phyloP scores from a whole-genome alignment of 1,140 invertebrate genomes.

The Zaprionus ornatus region DNA sequence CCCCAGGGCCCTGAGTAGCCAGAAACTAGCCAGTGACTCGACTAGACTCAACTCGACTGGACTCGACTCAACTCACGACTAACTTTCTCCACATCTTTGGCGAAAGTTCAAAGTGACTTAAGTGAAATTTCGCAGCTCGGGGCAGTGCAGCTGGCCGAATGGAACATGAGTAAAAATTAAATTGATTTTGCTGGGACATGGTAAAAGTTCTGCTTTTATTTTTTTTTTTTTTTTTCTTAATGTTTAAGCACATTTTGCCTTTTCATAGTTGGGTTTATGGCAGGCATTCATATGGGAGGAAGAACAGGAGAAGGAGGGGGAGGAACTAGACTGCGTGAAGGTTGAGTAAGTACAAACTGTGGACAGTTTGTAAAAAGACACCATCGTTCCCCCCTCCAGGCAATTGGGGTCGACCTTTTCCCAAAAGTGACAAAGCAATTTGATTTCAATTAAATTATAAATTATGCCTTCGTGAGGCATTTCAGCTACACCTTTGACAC shows the following conservation, averaged over 20 bases:
- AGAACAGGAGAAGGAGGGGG: neutral
- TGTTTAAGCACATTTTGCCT: slow-evolving; percentile 32
- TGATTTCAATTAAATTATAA: slow-evolving; percentile 72
- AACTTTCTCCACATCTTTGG: slow-evolving; percentile 67
- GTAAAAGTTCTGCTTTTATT: slow-evolving; percentile 40
- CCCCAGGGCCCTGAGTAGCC: slow-evolving; percentile 35
- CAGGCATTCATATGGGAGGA: slow-evolving; percentile 1
- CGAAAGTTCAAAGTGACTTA: slow-evolving; percentile 75
- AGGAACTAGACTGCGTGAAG: neutral
- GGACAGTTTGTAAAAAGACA: neutral
- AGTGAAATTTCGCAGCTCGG: slow-evolving; percentile 73
- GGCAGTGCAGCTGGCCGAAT: slow-evolving; percentile 24
- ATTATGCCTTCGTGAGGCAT: slow-evolving; percentile 58
- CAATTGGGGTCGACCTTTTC: neutral
- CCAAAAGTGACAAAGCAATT: slow-evolving; percentile 33
- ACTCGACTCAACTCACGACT: slow-evolving; percentile 12
- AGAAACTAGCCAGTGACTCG: slow-evolving; percentile 65
- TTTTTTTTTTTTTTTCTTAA: slow-evolving; percentile 24
- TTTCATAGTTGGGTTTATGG: slow-evolving; percentile 44
- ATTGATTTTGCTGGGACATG: slow-evolving; percentile 74
- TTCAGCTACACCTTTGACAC: slow-evolving; percentile 72
- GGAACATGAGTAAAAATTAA: slow-evolving; percentile 77
- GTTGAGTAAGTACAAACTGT: slow-evolving; percentile 19
- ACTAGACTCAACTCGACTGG: neutral
- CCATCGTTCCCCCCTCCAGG: neutral